phyloP scores from a whole-genome alignment of 2,113 vertebrate genomes.

The Rattus rattus region DNA sequence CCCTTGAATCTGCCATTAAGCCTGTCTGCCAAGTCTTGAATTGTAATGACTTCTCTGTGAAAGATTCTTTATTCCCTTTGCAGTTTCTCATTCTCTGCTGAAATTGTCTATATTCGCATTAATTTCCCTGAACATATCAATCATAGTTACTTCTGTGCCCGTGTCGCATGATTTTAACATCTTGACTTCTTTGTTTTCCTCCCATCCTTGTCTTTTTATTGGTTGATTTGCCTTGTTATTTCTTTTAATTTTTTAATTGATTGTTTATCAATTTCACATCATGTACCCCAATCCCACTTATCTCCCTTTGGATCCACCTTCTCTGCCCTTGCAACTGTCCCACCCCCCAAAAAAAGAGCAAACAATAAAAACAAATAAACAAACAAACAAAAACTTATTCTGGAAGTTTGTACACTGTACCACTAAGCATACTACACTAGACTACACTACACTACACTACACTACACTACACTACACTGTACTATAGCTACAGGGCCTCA shows the following conservation, averaged over 20 bases:
- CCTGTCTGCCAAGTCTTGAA: not conserved
- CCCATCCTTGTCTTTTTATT: not conserved
- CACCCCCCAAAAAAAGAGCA: not conserved
- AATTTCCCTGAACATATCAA: not conserved
- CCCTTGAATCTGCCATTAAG: not conserved
- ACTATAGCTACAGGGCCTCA: too few relatives aligned
- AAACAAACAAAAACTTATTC: not conserved
- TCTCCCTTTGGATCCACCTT: not conserved
- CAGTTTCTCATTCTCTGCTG: not conserved
- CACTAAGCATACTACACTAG: too few relatives aligned
- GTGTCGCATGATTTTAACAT: not conserved
- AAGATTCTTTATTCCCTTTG: not conserved
- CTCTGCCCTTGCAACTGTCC: not conserved
- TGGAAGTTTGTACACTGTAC: not conserved
- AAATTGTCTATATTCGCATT: not conserved
- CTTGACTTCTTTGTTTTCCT: not conserved
- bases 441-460: too few relatives aligned
- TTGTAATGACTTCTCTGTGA: slow-evolving; percentile 15
- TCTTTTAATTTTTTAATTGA: not conserved
- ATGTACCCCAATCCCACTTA: not conserved
- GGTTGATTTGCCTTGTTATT: not conserved
- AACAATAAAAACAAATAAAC: not conserved
- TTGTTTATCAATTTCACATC: not conserved
- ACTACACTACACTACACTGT: too few relatives aligned
- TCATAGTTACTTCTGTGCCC: not conserved